Base-by-base conservation (phyloP, 1,140 invertebrate genomes). In the Monochamus saltuarius region DNA sequence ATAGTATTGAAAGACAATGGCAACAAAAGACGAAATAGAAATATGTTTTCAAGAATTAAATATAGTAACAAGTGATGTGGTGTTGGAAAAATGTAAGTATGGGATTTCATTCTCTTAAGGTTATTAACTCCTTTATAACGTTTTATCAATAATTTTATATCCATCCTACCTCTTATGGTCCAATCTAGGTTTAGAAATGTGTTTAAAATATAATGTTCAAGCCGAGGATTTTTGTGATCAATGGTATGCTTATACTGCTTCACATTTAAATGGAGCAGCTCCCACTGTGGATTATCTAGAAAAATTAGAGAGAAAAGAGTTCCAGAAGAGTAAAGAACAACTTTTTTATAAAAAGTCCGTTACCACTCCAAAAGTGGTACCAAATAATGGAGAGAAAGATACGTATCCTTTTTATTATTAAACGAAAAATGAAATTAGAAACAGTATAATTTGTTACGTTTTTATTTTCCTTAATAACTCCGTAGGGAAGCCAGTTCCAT, bases 231-330 rank as follows among this genome's bases (percentile, higher is more conserved):
- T 87, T 64, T 84, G 83, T 54, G 85, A 87, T 68, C 80, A 82
- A 77, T 88, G 85, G 85, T 82, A 84, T 78, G 85, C 85, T 10
- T 87, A 82, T 64, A 84, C 83, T 64, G 73, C 85, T 55, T 85
- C 85, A 10, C 70, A 84, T 70, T 75, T 84, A 54, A 78, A 82
- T 56, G 82, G 83, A 13, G 81, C 80, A 0, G 74, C 82, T 22
- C 85, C 85, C 14, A 82, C 80, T 46, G 52, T 81, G 14, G 80
- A 82, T 17, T 77, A 80, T 66, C 76, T 88, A 34, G 76, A 80
- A 52, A 74, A 81, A 66, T 79, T 88, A 66, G 84, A 83, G 64
- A 80, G 84, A 62, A 86, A 83, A 77, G 82, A 85, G 75, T 80
- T 85, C 68, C 79, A 79, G 67, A 80, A 83, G 52, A 52, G 51